These are phyloP conservation scores for pig (Sus scrofa) DNA, from an alignment of 2,113 vertebrate genomes.

Conservation along the genomic window T2T-Sscrofa CM000812.6:159958501-159959000, in stretches of 20 bases:
- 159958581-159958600: not conserved
- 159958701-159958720: accelerated
- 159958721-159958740: accelerated
- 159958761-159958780: accelerated
- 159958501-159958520: not conserved
- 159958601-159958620: accelerated
- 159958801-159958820: accelerated
- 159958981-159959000: not conserved
- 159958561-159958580: accelerated
- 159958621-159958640: accelerated
- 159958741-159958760: accelerated
- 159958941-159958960: no score
- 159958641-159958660: accelerated
- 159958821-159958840: accelerated
- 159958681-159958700: accelerated
- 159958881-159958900: accelerated
- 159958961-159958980: not conserved
- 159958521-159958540: not conserved
- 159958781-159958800: accelerated
- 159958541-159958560: not conserved
- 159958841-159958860: accelerated
- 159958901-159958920: not conserved
- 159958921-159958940: not conserved
- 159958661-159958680: not conserved
- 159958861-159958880: accelerated